phyloP scores from a whole-genome alignment of 64 coral and sea anemone species.

The Dendrophyllia cribrosa region DNA sequence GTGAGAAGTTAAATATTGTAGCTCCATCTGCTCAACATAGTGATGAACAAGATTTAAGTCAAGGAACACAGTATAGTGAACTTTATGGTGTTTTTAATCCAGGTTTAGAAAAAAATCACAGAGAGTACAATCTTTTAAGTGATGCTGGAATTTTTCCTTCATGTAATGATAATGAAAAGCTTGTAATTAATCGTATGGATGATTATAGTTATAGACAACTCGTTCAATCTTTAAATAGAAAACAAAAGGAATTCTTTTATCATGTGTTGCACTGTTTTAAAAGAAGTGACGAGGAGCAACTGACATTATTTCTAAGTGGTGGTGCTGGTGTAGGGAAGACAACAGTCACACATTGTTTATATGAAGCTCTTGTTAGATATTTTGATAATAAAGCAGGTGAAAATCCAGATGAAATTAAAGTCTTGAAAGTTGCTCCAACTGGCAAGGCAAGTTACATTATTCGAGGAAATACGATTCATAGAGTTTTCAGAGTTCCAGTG shows the following conservation, averaged over 20 bases:
- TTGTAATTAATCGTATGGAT: neutral
- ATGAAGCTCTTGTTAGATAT: too few relatives aligned
- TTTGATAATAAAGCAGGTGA: too few relatives aligned
- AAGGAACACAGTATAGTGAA: slow-evolving; percentile 37
- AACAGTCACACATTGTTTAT: too few relatives aligned
- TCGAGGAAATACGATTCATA: too few relatives aligned
- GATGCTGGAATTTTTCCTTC: slow-evolving; percentile 36
- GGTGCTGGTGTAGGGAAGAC: too few relatives aligned
- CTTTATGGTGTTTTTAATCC: slow-evolving; percentile 54
- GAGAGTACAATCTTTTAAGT: slow-evolving; percentile 37
- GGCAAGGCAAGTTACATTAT: too few relatives aligned
- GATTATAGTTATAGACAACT: slow-evolving; percentile 19
- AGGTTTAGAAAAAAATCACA: slow-evolving; percentile 31
- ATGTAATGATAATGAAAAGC: slow-evolving; percentile 17
- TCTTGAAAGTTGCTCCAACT: too few relatives aligned
- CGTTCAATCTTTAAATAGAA: slow-evolving; percentile 29
- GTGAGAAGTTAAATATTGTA: neutral
- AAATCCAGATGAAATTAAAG: too few relatives aligned
- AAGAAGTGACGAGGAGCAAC: slow-evolving; percentile 16
- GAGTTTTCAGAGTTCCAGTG: too few relatives aligned
- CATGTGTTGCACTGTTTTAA: slow-evolving; percentile 51
- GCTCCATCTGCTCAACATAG: slow-evolving; percentile 51
- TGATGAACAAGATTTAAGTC: slow-evolving; percentile 53
- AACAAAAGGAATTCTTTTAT: slow-evolving; percentile 46
- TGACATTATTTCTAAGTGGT: neutral